Conservation (phyloP, 2,888 invertebrate genomes). For the Nipponacmea schrenckii region DNA sequence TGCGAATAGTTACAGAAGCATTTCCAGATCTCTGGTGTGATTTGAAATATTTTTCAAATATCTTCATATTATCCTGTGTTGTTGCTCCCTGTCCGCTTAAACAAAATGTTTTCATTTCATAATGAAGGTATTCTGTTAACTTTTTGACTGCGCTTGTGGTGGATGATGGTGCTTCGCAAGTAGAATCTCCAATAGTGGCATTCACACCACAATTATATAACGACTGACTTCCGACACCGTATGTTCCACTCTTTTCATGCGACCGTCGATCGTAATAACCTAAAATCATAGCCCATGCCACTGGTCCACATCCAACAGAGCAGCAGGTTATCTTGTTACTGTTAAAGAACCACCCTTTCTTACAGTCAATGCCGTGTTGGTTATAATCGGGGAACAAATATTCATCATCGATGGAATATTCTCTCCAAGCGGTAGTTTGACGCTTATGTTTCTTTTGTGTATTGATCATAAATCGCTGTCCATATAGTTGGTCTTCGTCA, state of each 20-base stretch:
- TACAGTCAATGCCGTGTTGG: constrained; percentile 12
- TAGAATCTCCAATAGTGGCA: constrained; percentile 19
- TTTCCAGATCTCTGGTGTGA: constrained; percentile 12
- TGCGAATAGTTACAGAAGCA: constrained; percentile 7
- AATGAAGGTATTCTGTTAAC: constrained; percentile 15
- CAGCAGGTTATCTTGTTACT: background rate
- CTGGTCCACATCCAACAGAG: constrained; percentile 28
- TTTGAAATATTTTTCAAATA: constrained; percentile 22
- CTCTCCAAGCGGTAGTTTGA: constrained; percentile 11
- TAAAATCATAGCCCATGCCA: constrained; percentile 29
- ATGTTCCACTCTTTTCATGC: constrained; percentile 12
- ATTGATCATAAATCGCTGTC: constrained; percentile 1
- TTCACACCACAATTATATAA: constrained; percentile 24
- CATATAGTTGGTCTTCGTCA: background rate
- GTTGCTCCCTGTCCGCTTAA: constrained; percentile 21
- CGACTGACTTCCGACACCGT: constrained; percentile 11
- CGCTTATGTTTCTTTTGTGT: constrained; percentile 7
- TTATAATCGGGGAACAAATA: constrained; percentile 24
- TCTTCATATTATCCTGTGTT: constrained; percentile 19
- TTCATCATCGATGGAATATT: constrained; percentile 19
- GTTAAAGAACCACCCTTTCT: background rate
- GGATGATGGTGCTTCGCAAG: constrained; percentile 20
- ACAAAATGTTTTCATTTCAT: constrained; percentile 21
- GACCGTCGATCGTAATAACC: constrained; percentile 26
- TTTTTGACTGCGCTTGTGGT: constrained; percentile 13